Conservation (phyloP, 2,888 invertebrate genomes). For the Andricus quercusramuli region DNA sequence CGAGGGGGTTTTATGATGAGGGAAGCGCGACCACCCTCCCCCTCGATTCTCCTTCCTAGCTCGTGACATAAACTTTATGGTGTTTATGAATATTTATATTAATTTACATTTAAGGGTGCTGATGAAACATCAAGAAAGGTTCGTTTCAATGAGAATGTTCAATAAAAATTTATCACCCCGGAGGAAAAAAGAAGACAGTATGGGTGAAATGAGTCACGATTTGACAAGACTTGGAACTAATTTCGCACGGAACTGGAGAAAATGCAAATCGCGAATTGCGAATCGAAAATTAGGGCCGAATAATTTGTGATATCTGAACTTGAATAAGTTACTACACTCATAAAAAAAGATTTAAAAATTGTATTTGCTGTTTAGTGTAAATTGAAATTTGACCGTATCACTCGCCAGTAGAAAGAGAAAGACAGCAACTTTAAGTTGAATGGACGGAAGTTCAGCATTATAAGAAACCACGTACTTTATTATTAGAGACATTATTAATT, state of each 20-base stretch:
- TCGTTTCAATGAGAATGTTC: constrained; percentile 67
- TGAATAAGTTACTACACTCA: no score
- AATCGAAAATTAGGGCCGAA: no score
- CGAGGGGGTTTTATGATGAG: constrained; percentile 72
- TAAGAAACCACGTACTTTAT: no score
- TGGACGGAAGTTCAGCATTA: no score
- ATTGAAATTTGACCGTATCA: no score
- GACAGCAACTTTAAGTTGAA: no score
- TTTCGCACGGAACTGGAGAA: not conserved
- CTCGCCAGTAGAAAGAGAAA: no score
- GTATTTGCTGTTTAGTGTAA: no score
- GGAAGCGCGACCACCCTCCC: constrained; percentile 25
- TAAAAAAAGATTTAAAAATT: no score
- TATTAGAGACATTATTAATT: no score
- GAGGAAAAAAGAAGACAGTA: not conserved
- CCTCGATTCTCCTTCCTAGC: constrained; percentile 43
- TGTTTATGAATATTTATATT: constrained; percentile 79
- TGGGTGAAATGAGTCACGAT: constrained; percentile 27
- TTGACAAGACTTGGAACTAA: constrained; percentile 1
- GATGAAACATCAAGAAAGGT: constrained; percentile 56
- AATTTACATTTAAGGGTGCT: constrained; percentile 71
- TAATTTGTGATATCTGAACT: no score
- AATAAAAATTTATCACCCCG: constrained; percentile 68
- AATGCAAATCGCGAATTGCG: not conserved
- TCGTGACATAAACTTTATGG: constrained; percentile 77